Percentiles rank a stretch among this genome's conserved stretches.
Evolutionary conservation across 2,113 vertebrate genomes (phyloP).

Genomic region (Atlantisia rogersi): DNA sequence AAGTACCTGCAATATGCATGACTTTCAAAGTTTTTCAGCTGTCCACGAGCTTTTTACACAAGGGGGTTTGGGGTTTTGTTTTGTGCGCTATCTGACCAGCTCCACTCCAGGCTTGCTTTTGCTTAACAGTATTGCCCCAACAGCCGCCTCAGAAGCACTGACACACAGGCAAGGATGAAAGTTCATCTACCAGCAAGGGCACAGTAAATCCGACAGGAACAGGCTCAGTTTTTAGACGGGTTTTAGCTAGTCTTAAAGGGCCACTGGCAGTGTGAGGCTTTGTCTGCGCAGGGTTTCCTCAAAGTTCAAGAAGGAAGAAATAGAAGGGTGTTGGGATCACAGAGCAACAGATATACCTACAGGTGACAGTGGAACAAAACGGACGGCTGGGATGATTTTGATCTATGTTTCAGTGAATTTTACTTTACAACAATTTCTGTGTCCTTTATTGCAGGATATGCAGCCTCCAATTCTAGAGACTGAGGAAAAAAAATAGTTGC

Average conservation of each 20-base stretch:
- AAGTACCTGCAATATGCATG: background rate
- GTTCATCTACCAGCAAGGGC: background rate
- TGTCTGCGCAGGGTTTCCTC: background rate
- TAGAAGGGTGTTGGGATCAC: background rate
- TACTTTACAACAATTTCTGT: background rate
- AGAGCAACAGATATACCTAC: background rate
- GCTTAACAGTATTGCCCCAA: background rate
- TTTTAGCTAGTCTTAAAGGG: background rate
- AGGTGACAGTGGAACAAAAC: background rate
- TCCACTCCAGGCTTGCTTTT: background rate
- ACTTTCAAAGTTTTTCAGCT: background rate
- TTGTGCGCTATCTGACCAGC: background rate
- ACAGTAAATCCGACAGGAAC: background rate
- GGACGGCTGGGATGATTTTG: background rate
- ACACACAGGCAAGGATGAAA: background rate
- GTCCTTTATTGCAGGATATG: fast-evolving
- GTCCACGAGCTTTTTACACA: background rate
- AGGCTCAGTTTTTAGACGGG: background rate
- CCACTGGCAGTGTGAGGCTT: background rate
- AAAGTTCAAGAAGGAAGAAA: background rate
- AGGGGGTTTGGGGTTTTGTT: fast-evolving
- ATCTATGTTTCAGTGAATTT: background rate
- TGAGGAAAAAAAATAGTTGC: background rate
- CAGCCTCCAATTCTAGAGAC: background rate
- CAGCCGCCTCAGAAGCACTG: background rate